These are phyloP conservation scores for Luperina nickerlii DNA, from an alignment of 2,888 invertebrate species.

Conservation along the genomic window DNA sequence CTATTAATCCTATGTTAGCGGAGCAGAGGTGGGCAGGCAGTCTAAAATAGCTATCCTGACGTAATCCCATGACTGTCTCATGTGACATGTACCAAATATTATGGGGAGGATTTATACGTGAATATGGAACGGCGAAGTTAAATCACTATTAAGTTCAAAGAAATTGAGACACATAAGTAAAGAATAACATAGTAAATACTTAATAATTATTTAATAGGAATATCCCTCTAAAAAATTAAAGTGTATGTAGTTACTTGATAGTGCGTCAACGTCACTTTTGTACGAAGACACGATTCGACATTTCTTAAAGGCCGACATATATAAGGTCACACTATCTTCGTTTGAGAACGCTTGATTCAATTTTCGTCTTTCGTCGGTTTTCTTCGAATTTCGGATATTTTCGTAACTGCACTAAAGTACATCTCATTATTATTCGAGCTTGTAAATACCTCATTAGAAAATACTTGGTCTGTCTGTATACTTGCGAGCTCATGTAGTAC, in stretches of 20 bases:
- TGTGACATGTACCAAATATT: not conserved
- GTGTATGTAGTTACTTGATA: not conserved
- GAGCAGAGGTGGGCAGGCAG: not conserved
- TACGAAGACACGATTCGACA: too few relatives aligned
- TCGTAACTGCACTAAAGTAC: not conserved
- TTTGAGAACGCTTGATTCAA: not conserved
- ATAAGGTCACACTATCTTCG: not conserved
- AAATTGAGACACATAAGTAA: not conserved
- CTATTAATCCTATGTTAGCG: not conserved
- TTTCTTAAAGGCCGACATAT: not conserved
- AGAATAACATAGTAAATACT: not conserved
- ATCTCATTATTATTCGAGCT: conserved; percentile 1
- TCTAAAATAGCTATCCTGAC: not conserved
- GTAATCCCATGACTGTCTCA: not conserved
- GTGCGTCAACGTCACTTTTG: not conserved
- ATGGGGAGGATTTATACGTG: not conserved
- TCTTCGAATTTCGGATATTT: not conserved
- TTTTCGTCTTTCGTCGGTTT: not conserved
- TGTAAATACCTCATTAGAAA: conserved; percentile 3
- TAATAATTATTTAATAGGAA: not conserved
- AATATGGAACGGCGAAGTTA: not conserved
- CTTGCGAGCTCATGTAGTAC: not conserved
- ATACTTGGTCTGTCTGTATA: not conserved
- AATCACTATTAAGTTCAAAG: not conserved
- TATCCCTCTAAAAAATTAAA: not conserved